phyloP scores from a whole-genome alignment of 1,140 invertebrate genomes.

The Pseudoatta argentina region DNA sequence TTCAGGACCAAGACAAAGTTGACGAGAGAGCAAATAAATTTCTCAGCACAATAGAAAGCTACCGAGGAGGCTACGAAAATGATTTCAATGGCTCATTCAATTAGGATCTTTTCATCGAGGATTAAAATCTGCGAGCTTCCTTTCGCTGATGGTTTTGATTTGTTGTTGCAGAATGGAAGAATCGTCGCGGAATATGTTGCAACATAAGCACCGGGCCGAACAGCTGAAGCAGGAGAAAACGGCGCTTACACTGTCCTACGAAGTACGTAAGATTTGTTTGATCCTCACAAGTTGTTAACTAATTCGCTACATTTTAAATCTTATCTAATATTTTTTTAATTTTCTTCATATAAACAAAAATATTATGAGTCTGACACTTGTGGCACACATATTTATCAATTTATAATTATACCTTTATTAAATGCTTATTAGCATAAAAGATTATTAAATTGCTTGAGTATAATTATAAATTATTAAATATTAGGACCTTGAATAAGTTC shows the following conservation, averaged over 20 bases:
- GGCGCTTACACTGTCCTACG: slow-evolving; percentile 91
- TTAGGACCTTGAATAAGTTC: too few relatives aligned
- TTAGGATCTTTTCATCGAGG: slow-evolving; percentile 68
- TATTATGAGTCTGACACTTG: too few relatives aligned
- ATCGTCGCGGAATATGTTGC: slow-evolving; percentile 90
- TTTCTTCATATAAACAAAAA: neutral
- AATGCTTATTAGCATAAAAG: too few relatives aligned
- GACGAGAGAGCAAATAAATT: slow-evolving; percentile 52
- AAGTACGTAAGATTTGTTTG: slow-evolving; percentile 86
- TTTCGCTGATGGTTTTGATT: slow-evolving; percentile 54
- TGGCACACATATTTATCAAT: too few relatives aligned
- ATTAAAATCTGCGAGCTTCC: slow-evolving; percentile 69
- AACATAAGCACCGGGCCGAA: slow-evolving; percentile 92
- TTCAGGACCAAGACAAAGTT: slow-evolving; percentile 9
- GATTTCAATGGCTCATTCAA: slow-evolving; percentile 64
- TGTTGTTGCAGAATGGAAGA: slow-evolving; percentile 91
- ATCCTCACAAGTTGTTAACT: neutral
- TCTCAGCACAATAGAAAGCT: slow-evolving; percentile 44
- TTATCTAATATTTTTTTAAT: slow-evolving; percentile 6
- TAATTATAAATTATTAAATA: too few relatives aligned
- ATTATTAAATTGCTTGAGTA: too few relatives aligned
- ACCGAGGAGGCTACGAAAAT: slow-evolving; percentile 31
- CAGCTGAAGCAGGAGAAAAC: slow-evolving; percentile 93
- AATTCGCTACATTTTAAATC: neutral
- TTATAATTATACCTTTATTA: too few relatives aligned